phyloP scores from a whole-genome alignment of 2,888 invertebrate species.

The Adelognathus sp. region DNA sequence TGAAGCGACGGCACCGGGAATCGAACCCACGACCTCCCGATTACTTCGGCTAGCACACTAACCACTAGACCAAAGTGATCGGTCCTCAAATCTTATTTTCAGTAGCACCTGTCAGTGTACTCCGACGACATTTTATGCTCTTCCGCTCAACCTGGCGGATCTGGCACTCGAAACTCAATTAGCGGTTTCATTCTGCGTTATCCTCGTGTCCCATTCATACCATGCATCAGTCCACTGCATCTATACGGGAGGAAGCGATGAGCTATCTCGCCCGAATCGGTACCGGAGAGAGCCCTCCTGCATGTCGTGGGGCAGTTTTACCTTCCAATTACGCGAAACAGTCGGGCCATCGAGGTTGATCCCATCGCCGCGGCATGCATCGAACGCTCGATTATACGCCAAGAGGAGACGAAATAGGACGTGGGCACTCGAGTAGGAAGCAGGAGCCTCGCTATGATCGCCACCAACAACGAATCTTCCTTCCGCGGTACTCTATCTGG shows the following conservation, averaged over 20 bases:
- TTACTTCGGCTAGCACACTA: too few relatives aligned
- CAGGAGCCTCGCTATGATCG: background rate
- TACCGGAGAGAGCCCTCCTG: slow-evolving; percentile 46
- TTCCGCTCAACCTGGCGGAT: background rate
- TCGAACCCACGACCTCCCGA: too few relatives aligned
- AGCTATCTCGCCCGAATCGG: background rate
- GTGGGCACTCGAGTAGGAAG: slow-evolving; percentile 6
- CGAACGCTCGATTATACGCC: background rate
- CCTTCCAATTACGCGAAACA: slow-evolving; percentile 75
- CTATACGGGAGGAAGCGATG: background rate
- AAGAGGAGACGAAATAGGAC: background rate
- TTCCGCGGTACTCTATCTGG: slow-evolving; percentile 10
- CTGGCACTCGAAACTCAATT: slow-evolving; percentile 22
- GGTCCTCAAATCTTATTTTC: background rate
- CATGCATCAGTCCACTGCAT: background rate
- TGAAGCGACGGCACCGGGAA: too few relatives aligned
- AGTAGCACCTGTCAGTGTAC: slow-evolving; percentile 37
- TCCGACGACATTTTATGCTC: background rate
- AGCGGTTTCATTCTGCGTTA: background rate
- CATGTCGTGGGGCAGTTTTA: slow-evolving; percentile 72
- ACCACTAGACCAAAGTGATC: too few relatives aligned
- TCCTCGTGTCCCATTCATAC: background rate
- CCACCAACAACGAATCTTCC: slow-evolving; percentile 20
- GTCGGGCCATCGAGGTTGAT: slow-evolving; percentile 68
- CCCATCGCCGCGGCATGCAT: background rate